Evolutionary conservation across 2,113 vertebrate species (phyloP), one percentile per base, ranked within the genome.

Genomic region (Psophia crepitans): DNA sequence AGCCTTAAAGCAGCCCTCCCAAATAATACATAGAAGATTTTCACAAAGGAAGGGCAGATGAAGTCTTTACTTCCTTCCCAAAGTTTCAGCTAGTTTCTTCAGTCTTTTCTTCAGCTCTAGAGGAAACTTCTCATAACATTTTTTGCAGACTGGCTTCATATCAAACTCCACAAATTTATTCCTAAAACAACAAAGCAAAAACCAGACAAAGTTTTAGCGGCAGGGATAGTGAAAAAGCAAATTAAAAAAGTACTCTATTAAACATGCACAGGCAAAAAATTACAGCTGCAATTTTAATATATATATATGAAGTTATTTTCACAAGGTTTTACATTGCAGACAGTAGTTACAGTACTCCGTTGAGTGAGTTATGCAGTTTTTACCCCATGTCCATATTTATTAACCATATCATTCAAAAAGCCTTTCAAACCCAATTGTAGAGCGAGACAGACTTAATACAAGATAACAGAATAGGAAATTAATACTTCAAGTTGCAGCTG

Each of bases 131-230:
- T 99, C 99, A 0, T 99, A 99, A 97, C 99, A 99, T 96, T 99
- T 99, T 98, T 99, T 99, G 98, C 99, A 99, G 96, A 99, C 99
- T 20, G 99, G 99, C 95, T 99, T 99, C 99, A 99, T 99, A 98
- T 99, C 99, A 98, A 99, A 99, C 97, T 99, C 99, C 96, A 99
- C 99, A 98, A 99, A 99, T 97, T 99, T 99, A 98, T 99, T 99
- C 98, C 99, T 99, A 98, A 90, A 97, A 97, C 2, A 35, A 96
- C 35, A 96, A 92, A 81, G 93, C 20, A 88, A 69, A 90, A 91
- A 84, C 4, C 87, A 80, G 53, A 58, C 43, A 79, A 35, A 94
- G 41, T 82, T 87, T 97, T 83, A 97, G 44, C 46, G 37, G 43
- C 79, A 79, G 78, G 30, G 12, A 64, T 37, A 73, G 33, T 37